Conservation (phyloP, 2,113 vertebrate species). For the Larimichthys polyactis region DNA sequence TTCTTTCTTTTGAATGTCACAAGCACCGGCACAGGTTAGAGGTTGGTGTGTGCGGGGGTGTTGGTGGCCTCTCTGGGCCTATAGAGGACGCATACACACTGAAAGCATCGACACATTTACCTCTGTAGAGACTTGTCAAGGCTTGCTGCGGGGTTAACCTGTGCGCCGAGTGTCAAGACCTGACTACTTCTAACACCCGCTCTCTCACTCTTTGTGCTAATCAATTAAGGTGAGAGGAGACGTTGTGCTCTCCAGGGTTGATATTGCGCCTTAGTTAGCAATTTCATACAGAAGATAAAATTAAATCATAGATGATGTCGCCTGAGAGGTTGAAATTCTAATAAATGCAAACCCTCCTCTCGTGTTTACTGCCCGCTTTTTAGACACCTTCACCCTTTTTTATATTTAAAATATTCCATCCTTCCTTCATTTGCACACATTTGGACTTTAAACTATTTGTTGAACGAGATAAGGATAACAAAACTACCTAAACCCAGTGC, state of each 20-base stretch:
- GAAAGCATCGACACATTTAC: slow-evolving; percentile 7
- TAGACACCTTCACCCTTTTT: background rate
- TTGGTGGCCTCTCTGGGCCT: slow-evolving; percentile 26
- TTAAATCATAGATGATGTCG: background rate
- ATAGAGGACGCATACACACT: background rate
- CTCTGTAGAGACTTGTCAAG: background rate
- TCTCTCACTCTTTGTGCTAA: background rate
- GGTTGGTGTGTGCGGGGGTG: background rate
- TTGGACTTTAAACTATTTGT: background rate
- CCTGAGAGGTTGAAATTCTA: background rate
- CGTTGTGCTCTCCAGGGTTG: too few species aligned
- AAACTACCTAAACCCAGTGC: background rate
- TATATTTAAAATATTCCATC: background rate
- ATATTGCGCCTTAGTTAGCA: background rate
- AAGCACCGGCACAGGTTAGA: background rate
- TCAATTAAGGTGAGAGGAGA: slow-evolving; percentile 15
- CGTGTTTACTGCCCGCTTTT: background rate
- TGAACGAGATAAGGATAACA: background rate
- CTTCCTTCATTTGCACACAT: background rate
- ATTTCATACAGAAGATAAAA: background rate
- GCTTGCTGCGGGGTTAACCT: slow-evolving; percentile 33
- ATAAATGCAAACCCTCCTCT: background rate
- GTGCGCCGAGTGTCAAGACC: slow-evolving; percentile 46
- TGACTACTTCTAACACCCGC: background rate
- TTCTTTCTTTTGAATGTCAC: background rate